phyloP scores from a whole-genome alignment of 2,797 vertebrate species.

The Danio albolineatus region DNA sequence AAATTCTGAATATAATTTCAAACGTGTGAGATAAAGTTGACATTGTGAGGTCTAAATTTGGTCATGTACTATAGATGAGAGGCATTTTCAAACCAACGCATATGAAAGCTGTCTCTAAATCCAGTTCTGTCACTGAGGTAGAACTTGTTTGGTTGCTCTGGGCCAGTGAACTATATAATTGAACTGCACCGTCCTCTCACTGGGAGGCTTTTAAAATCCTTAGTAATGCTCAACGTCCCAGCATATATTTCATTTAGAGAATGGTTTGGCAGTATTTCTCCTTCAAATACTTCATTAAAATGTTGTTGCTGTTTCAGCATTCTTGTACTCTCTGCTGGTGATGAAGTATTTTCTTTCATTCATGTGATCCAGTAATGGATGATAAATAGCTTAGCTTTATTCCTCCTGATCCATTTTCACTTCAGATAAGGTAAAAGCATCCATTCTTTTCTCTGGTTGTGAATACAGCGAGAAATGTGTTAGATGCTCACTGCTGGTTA shows the following conservation, averaged over 20 bases:
- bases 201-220: slow-evolving; percentile 27
- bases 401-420: neutral
- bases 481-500: neutral
- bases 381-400: slow-evolving; percentile 1
- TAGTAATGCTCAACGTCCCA: slow-evolving; percentile 30
- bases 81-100: neutral
- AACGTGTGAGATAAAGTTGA: too few species aligned
- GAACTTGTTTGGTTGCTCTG: slow-evolving; percentile 28
- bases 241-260: slow-evolving; percentile 7
- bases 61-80: neutral
- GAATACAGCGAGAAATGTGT: neutral
- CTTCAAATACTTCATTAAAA: neutral
- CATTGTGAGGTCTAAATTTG: neutral
- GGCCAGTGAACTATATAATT: slow-evolving; percentile 48
- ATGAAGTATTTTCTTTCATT: neutral
- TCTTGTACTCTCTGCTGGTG: neutral
- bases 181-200: slow-evolving; percentile 24
- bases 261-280: neutral
- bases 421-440: neutral
- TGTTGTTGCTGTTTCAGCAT: slow-evolving; percentile 26
- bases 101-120: slow-evolving; percentile 20
- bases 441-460: neutral
- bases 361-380: neutral
- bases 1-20: too few species aligned
- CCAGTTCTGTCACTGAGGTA: slow-evolving; percentile 8